phyloP scores from a whole-genome alignment of 2,113 vertebrate genomes.

The Stercorarius parasiticus region DNA sequence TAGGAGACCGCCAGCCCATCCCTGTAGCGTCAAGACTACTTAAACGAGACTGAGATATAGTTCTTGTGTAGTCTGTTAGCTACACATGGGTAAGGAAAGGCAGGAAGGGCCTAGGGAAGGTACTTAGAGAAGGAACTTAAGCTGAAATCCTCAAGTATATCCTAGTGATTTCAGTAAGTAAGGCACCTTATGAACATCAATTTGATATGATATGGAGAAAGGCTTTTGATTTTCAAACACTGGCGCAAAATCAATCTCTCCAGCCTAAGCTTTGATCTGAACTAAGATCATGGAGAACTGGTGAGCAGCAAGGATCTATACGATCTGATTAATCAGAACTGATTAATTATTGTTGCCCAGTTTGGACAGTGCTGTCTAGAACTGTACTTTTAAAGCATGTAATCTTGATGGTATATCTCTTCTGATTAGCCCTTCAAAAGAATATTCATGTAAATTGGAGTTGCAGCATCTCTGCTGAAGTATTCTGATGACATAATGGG shows the following conservation, averaged over 20 bases:
- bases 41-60: background rate
- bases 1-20: background rate
- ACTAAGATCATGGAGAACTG: background rate
- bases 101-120: background rate
- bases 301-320: background rate
- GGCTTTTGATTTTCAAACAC: background rate
- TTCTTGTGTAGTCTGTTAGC: background rate
- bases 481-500: background rate
- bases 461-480: background rate
- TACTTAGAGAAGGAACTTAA: background rate
- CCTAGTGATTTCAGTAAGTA: background rate
- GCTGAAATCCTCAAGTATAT: background rate
- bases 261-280: background rate
- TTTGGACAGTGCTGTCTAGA: background rate
- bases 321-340: background rate
- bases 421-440: slow-evolving; percentile 34
- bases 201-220: background rate
- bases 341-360: background rate
- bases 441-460: background rate
- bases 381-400: background rate
- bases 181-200: background rate
- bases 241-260: background rate
- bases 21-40: background rate
- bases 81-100: background rate
- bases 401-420: background rate